Base-by-base conservation (phyloP, 1,140 invertebrate species). In the Acyrthosiphon pisum region DNA sequence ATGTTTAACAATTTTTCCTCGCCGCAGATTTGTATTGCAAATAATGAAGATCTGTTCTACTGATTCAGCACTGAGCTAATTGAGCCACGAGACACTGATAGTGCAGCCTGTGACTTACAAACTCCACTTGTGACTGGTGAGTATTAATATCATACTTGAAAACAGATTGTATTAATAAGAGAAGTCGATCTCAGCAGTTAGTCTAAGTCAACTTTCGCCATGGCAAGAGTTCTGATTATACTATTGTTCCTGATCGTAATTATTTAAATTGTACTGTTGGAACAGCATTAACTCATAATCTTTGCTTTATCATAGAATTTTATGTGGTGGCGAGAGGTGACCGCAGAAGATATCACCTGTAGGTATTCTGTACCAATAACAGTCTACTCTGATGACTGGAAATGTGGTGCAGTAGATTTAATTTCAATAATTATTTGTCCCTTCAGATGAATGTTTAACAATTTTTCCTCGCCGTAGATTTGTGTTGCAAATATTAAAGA, bases 21-120 rank as follows among this genome's bases (percentile, higher is more conserved):
- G 4, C 60, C 4, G 60, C n/a, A 14, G 2, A n/a, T 68, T 68
- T 68, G 9, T 68, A 68, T n/a, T 30, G 23, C 14, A 9, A 9
- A n/a, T 7, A 1, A n/a, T 14, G 11, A 30, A 60, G 26, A 60
- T 30, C 26, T 30, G 26, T 30, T 11, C n/a, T n/a, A n/a, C n/a
- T n/a, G n/a, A n/a, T n/a, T n/a, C 60, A 4, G 60, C 0, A 30
- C 11, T 60, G 26, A 9, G 56, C 2, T 14, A 68, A 68, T 68
- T 68, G 60, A n/a, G 0, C 30, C 3, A n/a, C 6, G 14, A 14
- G 14, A 68, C 60, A n/a, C 30, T 68, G 60, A n/a, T n/a, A n/a
- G 0, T n/a, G 0, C 11, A 4, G 8, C 14, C 30, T 68, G 30
- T 0, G 50, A 53, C 50, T 22, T 3, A 3, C 20, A 3, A 3